Evolutionary conservation across 2,113 vertebrate species (phyloP), one percentile per base, ranked within the genome.

Genomic region (Petromus typicus): DNA sequence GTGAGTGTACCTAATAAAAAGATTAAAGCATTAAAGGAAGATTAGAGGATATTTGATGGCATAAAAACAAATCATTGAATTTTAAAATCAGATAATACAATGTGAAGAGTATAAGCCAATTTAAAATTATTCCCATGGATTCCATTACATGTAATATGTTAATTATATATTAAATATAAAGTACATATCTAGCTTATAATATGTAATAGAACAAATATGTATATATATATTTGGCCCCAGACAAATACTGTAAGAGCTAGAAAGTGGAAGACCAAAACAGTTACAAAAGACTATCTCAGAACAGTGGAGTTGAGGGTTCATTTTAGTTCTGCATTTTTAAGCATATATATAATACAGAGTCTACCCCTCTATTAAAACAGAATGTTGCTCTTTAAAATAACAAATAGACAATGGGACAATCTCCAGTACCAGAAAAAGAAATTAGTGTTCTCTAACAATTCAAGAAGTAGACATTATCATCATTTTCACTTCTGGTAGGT

Each of bases 71-170:
- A n/a, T 54, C 20, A 79, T 1, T 93, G 37, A 88, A 63, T 90
- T 95, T 91, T 84, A 88, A 90, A 81, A 67, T 80, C 57, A 93
- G 57, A 13, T 78, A 69, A 61, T 67, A 71, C 2, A 75, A 23
- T 40, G 9, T 84, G 17, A 78, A 7, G 7, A 40, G 9, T 75
- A 90, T n/a, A 69, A 76, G n/a, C 34, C 1, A n/a, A 86, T 75
- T 90, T 82, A 84, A 54, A 76, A 81, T 85, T 88, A 86, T 23
- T 30, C 34, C 34, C 81, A 5, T 76, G 48, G 51, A 57, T 30
- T 82, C 3, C 84, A 14, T 61, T 71, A 73, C 59, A 71, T 76
- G 43, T 5, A 45, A 25, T 66, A 48, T n/a, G 37, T 37, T 57
- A 30, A 73, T 25, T 34, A 54, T 59, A 63, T 30, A 94, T 82